These are phyloP conservation scores for Drosophila multiciliata DNA, from an alignment of 2,888 invertebrate species.

Conservation along the genomic window DNA sequence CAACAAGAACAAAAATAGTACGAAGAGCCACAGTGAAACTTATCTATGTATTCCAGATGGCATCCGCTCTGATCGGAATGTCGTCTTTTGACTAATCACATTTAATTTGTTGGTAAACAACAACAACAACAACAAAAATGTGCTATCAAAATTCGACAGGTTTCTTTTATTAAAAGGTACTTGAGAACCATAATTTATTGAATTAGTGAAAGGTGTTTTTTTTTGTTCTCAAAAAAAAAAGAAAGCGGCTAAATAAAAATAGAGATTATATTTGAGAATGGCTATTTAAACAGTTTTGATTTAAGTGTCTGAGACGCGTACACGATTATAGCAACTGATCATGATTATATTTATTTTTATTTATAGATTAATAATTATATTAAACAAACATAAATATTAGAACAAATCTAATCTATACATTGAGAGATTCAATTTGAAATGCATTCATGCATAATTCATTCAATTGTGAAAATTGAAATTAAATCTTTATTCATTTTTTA, in stretches of 20 bases:
- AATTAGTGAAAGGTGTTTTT: not conserved
- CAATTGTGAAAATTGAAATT: not conserved
- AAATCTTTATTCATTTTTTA: too few species aligned
- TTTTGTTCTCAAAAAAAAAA: not conserved
- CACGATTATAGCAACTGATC: not conserved
- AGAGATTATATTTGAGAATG: not conserved
- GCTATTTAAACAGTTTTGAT: not conserved
- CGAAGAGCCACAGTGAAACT: not conserved
- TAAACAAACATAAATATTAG: not conserved
- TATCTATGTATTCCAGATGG: not conserved
- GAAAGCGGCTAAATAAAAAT: not conserved
- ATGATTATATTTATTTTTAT: not conserved
- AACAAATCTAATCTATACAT: not conserved
- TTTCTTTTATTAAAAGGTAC: not conserved
- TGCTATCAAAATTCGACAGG: not conserved
- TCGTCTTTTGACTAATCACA: not conserved
- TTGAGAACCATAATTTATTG: not conserved
- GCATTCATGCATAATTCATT: not conserved
- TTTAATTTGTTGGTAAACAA: not conserved
- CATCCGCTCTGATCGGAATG: not conserved
- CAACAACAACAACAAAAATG: not conserved
- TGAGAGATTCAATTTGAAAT: not conserved
- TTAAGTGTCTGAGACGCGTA: not conserved
- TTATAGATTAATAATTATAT: too few species aligned
- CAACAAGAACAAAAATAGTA: conserved; percentile 20